Evolutionary conservation across 2,797 vertebrate genomes (phyloP).

Genomic region (Ctenochaetus hawaiiensis): DNA sequence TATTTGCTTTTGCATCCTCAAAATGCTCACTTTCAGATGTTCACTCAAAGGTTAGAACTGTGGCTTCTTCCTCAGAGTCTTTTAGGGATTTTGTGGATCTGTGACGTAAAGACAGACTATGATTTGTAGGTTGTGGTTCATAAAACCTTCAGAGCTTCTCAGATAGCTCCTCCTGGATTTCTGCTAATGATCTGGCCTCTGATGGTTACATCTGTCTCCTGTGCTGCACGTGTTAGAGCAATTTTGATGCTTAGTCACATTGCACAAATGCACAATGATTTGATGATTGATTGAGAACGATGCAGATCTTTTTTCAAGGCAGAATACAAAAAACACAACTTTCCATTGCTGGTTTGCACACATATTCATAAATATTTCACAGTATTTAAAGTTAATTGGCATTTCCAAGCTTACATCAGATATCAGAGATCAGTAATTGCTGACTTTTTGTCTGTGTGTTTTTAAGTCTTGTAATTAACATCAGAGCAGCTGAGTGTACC

Average conservation of each 20-base stretch:
- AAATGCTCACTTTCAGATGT: background rate
- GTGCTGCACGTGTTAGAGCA: background rate
- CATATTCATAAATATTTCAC: background rate
- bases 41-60: background rate
- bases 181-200: too few species aligned
- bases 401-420: background rate
- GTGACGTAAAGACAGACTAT: too few species aligned
- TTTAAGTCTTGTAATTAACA: slow-evolving; percentile 4
- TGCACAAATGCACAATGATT: too few species aligned
- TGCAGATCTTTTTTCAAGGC: too few species aligned
- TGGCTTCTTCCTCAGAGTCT: background rate
- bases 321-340: too few species aligned
- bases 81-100: too few species aligned
- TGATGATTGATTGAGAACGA: too few species aligned
- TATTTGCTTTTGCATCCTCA: background rate
- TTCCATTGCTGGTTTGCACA: too few species aligned
- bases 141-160: too few species aligned
- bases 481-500: background rate
- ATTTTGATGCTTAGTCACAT: background rate
- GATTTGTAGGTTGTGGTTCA: too few species aligned
- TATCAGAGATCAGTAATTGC: background rate
- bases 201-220: background rate
- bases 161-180: too few species aligned
- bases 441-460: background rate
- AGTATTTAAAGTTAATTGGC: background rate